These are phyloP conservation scores for Drosophila murphyi DNA, from an alignment of 1,140 invertebrate genomes.

Conservation along the genomic window DNA sequence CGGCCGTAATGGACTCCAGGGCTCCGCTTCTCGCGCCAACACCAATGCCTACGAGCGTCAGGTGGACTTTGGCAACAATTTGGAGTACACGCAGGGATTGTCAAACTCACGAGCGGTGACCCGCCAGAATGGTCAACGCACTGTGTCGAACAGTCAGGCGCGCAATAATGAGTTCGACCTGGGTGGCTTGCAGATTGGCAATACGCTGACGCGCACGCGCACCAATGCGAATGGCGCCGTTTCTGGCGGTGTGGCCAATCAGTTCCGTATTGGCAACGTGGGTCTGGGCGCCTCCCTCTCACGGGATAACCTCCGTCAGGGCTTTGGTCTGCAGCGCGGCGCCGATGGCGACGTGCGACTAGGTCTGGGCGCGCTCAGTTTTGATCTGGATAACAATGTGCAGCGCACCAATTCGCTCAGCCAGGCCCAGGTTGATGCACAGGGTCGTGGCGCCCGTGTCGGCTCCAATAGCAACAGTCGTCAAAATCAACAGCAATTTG, in stretches of 20 bases:
- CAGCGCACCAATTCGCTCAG: constrained; percentile 49
- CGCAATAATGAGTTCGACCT: constrained; percentile 61
- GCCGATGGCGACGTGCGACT: constrained; percentile 64
- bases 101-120: constrained; percentile 75
- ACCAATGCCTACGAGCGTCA: constrained; percentile 71
- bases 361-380: constrained; percentile 64
- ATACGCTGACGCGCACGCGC: constrained; percentile 68
- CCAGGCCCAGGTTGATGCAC: constrained; percentile 70
- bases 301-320: constrained; percentile 66
- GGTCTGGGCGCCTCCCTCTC: constrained; percentile 69
- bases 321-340: constrained; percentile 68
- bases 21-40: constrained; percentile 69
- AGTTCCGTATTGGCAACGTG: constrained; percentile 70
- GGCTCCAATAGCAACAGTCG: constrained; percentile 59
- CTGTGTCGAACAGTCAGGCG: constrained; percentile 68
- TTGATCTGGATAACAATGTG: constrained; percentile 66
- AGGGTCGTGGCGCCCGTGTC: constrained; percentile 54
- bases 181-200: constrained; percentile 70
- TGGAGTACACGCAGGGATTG: constrained; percentile 64
- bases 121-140: constrained; percentile 60
- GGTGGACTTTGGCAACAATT: constrained; percentile 67
- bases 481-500: constrained; percentile 59
- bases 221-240: constrained; percentile 66
- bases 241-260: constrained; percentile 60
- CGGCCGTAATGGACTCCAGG: constrained; percentile 26